Percentiles rank a stretch among this genome's conserved stretches.
These are phyloP conservation scores for Actenoides lindsayi DNA, from an alignment of 2,113 vertebrate genomes.

Conservation along the genomic window DNA sequence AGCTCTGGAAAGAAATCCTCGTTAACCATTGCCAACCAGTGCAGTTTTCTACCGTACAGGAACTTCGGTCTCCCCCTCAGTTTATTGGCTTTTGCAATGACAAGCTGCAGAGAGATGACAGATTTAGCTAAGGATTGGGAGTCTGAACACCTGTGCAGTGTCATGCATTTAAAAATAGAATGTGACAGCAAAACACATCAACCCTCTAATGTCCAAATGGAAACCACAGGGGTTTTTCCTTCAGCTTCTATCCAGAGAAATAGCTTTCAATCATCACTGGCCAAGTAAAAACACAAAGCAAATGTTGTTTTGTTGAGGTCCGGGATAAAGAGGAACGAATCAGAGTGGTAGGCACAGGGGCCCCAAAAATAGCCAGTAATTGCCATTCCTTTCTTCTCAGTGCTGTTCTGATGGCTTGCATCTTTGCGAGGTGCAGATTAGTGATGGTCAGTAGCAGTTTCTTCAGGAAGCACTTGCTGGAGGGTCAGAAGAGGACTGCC, in stretches of 20 bases:
- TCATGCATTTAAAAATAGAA: slow-evolving; percentile 64
- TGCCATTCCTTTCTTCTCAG: background rate
- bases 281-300: background rate
- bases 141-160: slow-evolving; percentile 65
- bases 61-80: background rate
- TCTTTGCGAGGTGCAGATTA: background rate
- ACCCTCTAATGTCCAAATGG: slow-evolving; percentile 48
- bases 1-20: background rate
- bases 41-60: background rate
- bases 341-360: background rate
- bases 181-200: slow-evolving; percentile 51
- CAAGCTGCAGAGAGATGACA: slow-evolving; percentile 44
- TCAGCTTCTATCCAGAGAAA: slow-evolving; percentile 27
- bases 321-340: background rate
- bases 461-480: background rate
- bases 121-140: slow-evolving; percentile 43
- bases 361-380: background rate
- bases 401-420: background rate
- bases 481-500: background rate
- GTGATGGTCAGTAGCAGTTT: background rate
- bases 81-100: slow-evolving; percentile 35
- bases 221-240: slow-evolving; percentile 43
- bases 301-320: background rate
- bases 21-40: background rate
- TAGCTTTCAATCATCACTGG: background rate